Base-by-base conservation (phyloP, 2,888 invertebrate species). In the Machimus rusticus region DNA sequence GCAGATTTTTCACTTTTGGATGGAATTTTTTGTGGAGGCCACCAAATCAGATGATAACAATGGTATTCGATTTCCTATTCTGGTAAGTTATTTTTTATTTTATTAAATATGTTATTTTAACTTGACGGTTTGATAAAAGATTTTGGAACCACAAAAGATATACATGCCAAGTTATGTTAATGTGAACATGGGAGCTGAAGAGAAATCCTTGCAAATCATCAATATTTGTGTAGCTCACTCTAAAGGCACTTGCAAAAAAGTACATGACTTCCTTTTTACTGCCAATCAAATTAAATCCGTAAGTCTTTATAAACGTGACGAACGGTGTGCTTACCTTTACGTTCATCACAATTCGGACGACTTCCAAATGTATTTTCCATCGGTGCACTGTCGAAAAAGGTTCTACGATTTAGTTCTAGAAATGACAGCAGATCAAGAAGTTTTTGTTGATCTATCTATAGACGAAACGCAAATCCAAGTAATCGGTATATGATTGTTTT, bases 261-360 rank as follows among this genome's bases (percentile, higher is more conserved):
- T 97, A 76, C 98, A 98, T 91, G 96, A 99, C 88, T 99, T 99
- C 97, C 94, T 98, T 34, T 99, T 99, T 93, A 96, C 96, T 0
- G 97, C 98, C 0, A 96, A 96, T 88, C 91, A 92, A 90, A 93
- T 93, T 8, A 93, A 93, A 90, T 93, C 93, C 0, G 93, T 93
- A 6, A 98, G 98, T 93, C 94, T 98, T 88, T 99, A 99, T 93
- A 99, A 99, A 93, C 95, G 99, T 74, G 99, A 99, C 92, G 98
- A 98, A 91, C 94, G 99, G 23, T 99, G 99, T 89, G 94, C 99
- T 14, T 99, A 99, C 92, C 94, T 99, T 0, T 99, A 99, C 93
- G 99, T 99, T 51, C 97, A 98, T 92, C 97, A 99, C 92, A 99
- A 99, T 92, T 99, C 99, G 0, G 99, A 99, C 91, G 99, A 99